Conservation (phyloP, 2,113 vertebrate species). For the Ginglymostoma cirratum region DNA sequence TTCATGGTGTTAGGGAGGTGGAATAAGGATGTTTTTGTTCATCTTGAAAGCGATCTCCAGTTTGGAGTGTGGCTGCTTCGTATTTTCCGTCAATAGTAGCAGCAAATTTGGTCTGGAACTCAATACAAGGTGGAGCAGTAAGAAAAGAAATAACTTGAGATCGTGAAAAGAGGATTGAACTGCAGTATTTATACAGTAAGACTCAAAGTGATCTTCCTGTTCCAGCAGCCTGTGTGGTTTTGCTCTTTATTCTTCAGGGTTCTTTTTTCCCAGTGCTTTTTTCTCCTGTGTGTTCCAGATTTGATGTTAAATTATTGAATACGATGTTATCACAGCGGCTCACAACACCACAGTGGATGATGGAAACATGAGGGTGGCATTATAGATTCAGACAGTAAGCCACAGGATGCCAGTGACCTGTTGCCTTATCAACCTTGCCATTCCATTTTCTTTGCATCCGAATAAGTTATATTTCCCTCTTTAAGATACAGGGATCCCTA, state of each 20-base stretch:
- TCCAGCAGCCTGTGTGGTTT: not conserved
- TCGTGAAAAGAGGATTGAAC: not conserved
- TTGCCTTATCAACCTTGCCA: not conserved
- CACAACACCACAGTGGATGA: not conserved
- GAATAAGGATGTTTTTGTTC: not conserved
- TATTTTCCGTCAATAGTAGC: not conserved
- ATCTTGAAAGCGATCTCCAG: not conserved
- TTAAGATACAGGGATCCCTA: not conserved
- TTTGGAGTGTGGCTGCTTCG: not conserved
- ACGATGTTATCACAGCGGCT: constrained; percentile 15
- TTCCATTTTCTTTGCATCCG: not conserved
- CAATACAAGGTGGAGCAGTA: not conserved
- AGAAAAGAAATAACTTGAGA: not conserved
- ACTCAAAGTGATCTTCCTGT: not conserved
- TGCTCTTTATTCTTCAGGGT: not conserved
- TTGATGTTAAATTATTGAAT: constrained; percentile 15
- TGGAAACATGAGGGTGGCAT: not conserved
- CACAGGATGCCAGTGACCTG: not conserved
- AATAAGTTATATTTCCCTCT: not conserved
- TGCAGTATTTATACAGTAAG: not conserved
- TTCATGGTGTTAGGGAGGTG: not conserved
- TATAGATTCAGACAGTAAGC: not conserved
- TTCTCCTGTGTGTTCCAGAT: not conserved
- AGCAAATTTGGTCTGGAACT: not conserved
- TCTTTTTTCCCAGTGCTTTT: not conserved